phyloP scores from a whole-genome alignment of 1,140 invertebrate species.

The Drosophila mojavensis region DNA sequence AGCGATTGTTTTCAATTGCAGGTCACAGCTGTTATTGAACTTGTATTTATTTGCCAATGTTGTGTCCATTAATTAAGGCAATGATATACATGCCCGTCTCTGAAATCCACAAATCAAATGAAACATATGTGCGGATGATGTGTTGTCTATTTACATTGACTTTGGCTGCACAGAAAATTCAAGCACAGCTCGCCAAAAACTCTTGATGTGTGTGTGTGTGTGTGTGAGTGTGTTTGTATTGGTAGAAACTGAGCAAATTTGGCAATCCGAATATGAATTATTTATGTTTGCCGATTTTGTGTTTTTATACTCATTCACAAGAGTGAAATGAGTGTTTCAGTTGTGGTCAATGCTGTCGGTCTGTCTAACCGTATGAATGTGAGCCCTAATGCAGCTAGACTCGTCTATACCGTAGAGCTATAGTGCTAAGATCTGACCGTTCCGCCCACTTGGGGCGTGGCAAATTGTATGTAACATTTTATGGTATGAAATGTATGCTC shows the following conservation, averaged over 20 bases:
- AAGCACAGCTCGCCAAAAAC: not conserved
- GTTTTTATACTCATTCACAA: too few relatives aligned
- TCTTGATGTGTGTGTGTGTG: not conserved
- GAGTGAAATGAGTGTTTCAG: too few relatives aligned
- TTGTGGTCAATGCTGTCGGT: too few relatives aligned
- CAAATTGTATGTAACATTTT: too few relatives aligned
- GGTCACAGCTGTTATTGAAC: not conserved
- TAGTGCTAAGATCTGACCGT: too few relatives aligned
- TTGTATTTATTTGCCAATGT: conserved; percentile 41
- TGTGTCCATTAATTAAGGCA: conserved; percentile 61
- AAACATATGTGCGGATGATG: not conserved
- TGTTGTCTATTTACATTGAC: conserved; percentile 46
- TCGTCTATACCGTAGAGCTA: too few relatives aligned
- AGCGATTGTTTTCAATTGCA: conserved; percentile 6
- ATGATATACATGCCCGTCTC: conserved; percentile 16
- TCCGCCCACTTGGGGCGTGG: too few relatives aligned
- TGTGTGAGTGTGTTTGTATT: too few relatives aligned
- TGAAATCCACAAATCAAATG: conserved; percentile 8
- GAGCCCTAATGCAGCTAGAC: too few relatives aligned
- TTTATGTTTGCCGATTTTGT: conserved; percentile 5
- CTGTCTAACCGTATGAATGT: too few relatives aligned
- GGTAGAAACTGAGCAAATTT: not conserved
- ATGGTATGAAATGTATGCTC: too few relatives aligned
- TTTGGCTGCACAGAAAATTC: conserved; percentile 23
- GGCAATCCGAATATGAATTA: conserved; percentile 13